Base-by-base conservation (phyloP, 2,797 vertebrate species). In the Antennarius maculatus region DNA sequence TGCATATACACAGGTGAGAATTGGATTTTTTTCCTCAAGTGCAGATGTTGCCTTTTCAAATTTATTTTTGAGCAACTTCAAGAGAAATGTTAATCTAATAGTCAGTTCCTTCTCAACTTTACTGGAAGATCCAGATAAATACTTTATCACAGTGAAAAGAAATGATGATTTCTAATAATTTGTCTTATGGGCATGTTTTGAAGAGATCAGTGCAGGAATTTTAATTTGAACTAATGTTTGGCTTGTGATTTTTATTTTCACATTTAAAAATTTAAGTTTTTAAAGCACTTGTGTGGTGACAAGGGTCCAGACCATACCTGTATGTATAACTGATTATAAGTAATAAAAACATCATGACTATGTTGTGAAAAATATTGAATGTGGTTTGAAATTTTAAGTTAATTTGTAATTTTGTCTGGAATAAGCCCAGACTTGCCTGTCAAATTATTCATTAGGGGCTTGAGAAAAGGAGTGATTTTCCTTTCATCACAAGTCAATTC, bases 281-380 rank as follows among this genome's bases (percentile, higher is more conserved):
- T 82, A 71, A 76, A 71, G 77, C 80, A 83, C 78, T 82, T 84
- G 74, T 68, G 83, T 81, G 72, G 61, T 18, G 41, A 75, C 39
- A 64, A 62, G 74, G 67, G 77, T 86, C 78, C 71, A 79, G 23
- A 57, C 74, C 61, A 61, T 80, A 73, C 61, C 53, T 91, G 87
- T 90, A 92, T 59, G 90, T 91, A 89, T 83, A 79, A 91, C 81
- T 79, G 58, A 70, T 52, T 34, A 81, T 69, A 74, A 66, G 49
- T 86, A 80, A 73, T 74, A 23, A 23, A 23, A 52, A 29, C 2
- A 27, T 80, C 31, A 23, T 23, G 23, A 66, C 72, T 61, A 77
- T 69, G 75, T 85, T 65, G 71, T 80, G 55, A 61, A 81, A 71
- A 75, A 27, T 68, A 45, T 87, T 89, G 79, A 88, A 86, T 85